Base-by-base conservation (phyloP, 2,797 vertebrate species). In the Urosaurus nigricauda region DNA sequence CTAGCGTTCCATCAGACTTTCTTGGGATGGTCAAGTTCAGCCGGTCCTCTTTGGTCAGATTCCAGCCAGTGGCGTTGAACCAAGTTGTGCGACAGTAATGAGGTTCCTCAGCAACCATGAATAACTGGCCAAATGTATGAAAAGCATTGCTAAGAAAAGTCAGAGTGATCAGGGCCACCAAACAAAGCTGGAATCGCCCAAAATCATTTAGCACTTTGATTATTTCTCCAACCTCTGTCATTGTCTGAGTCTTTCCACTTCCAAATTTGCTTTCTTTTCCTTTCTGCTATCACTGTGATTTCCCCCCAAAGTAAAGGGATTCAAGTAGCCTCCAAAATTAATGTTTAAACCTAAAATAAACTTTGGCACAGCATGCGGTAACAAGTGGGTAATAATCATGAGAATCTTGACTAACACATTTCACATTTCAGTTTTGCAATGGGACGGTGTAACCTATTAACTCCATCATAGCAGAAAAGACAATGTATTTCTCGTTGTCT, bases 1-100 rank as follows among this genome's bases (percentile, higher is more conserved):
- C 95, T 0, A 96, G 98, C 0, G 13, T 40, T 5, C 98, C 98
- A 0, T 95, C 79, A 0, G 70, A 1, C 0, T 95, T 95, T 9
- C 94, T 73, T 0, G 98, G 98, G 68, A 99, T 21, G 0, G 98
- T 98, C 87, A 98, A 95, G 84, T 97, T 96, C 93, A 92, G 94
- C 91, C 95, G 97, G 82, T 95, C 94, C 0, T 98, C 97, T 0
- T 90, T 47, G 0, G 97, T 98, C 93, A 99, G 93, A 95, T 98
- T 98, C 35, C 97, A 94, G 13, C 91, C 96, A 0, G 51, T 2
- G 0, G 92, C 82, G 51, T 92, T 91, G 89, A 98, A 98, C 98
- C 98, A 99, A 95, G 95, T 87, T 21, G 98, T 98, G 84, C 98
- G 95, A 1, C 98, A 99, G 95, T 97, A 90, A 83, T 98, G 97